phyloP scores from a whole-genome alignment of 1,140 invertebrate species.

The Ladona fulva region DNA sequence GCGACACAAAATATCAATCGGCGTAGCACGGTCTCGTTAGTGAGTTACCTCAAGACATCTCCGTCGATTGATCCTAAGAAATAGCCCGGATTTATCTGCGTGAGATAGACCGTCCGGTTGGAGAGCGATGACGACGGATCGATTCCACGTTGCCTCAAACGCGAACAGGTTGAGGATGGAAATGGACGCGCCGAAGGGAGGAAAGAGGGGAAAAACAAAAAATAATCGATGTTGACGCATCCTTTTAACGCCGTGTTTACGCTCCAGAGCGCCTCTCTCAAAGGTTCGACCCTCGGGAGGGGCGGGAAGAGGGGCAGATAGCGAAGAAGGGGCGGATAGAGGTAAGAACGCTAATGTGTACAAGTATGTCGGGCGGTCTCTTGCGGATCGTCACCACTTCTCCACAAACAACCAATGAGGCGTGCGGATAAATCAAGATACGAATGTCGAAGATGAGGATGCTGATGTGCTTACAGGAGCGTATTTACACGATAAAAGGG shows the following conservation, averaged over 20 bases:
- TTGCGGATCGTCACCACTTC: neutral
- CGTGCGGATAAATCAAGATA: neutral
- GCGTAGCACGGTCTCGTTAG: too few relatives aligned
- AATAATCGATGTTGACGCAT: neutral
- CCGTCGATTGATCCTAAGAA: too few relatives aligned
- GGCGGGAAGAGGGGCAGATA: neutral
- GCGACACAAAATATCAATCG: too few relatives aligned
- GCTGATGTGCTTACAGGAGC: neutral
- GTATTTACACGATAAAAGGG: neutral
- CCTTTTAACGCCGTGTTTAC: neutral
- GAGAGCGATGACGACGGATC: too few relatives aligned
- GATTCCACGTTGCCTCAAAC: neutral
- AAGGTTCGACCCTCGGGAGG: neutral
- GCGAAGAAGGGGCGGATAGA: neutral
- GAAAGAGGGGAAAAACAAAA: neutral
- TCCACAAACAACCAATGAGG: neutral
- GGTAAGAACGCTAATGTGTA: neutral
- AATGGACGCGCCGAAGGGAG: neutral
- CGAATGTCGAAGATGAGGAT: too few relatives aligned
- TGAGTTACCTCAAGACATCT: too few relatives aligned
- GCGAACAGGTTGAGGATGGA: neutral
- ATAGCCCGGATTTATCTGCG: too few relatives aligned
- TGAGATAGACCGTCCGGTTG: too few relatives aligned
- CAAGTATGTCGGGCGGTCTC: neutral
- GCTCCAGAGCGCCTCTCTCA: neutral